Conservation (phyloP, 2,888 invertebrate genomes). For the Gerosis bhagava region DNA sequence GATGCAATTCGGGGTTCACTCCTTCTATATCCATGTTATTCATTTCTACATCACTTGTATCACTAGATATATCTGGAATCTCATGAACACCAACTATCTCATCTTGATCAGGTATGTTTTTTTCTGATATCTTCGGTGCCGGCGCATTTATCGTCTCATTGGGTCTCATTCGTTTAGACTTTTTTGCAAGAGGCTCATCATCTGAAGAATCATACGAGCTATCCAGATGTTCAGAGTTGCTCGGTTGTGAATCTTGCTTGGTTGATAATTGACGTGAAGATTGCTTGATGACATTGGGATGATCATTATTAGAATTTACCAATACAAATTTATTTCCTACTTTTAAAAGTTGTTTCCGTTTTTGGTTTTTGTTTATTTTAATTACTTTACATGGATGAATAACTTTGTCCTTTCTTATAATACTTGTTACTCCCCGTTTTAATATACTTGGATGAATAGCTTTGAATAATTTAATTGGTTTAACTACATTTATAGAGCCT, state of each 20-base stretch:
- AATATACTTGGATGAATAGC: constrained; percentile 33
- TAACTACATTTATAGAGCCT: no score
- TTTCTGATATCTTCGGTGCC: constrained; percentile 4
- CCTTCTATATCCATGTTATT: constrained; percentile 15
- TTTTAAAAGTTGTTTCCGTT: no score
- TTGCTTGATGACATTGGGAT: no score
- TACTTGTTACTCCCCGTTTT: constrained; percentile 18
- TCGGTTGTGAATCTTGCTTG: no score
- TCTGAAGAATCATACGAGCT: constrained; percentile 50
- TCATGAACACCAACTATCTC: not conserved
- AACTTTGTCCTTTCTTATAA: constrained; percentile 13
- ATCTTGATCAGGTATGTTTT: not conserved
- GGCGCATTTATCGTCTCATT: no score
- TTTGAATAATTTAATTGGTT: constrained; percentile 46
- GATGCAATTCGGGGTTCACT: constrained; percentile 15
- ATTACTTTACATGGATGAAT: no score
- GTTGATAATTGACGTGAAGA: no score
- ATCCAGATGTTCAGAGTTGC: no score
- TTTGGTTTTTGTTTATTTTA: no score
- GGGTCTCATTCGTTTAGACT: constrained; percentile 49
- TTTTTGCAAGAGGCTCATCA: constrained; percentile 62
- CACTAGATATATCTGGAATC: not conserved
- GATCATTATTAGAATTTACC: no score
- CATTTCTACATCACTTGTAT: constrained; percentile 8
- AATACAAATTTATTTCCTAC: no score